Conservation (phyloP, 2,113 vertebrate genomes). For the Nothoprocta pentlandii region DNA sequence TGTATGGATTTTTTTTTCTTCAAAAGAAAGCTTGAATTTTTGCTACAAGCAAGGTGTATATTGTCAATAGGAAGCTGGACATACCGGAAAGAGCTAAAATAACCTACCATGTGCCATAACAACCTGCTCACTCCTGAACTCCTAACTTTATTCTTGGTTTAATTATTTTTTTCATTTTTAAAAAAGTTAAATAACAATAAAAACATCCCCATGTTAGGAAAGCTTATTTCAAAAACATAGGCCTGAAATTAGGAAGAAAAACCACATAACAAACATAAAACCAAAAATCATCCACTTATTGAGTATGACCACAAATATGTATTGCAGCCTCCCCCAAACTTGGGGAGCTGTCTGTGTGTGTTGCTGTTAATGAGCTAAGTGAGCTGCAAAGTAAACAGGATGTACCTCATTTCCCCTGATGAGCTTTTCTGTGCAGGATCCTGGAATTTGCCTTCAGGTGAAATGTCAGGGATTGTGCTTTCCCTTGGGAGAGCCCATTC, state of each 20-base stretch:
- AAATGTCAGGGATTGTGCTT: constrained; percentile 43
- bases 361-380: constrained; percentile 40
- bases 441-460: constrained; percentile 67
- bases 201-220: not conserved
- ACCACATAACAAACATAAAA: not conserved
- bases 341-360: not conserved
- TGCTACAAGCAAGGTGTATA: not conserved
- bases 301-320: not conserved
- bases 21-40: not conserved
- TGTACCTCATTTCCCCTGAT: constrained; percentile 66
- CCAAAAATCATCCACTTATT: fast-evolving
- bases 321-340: not conserved
- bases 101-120: not conserved
- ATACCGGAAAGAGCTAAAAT: not conserved
- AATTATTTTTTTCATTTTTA: not conserved
- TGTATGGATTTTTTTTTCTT: no score
- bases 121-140: not conserved
- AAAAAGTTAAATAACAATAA: not conserved
- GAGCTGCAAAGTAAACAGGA: constrained; percentile 65
- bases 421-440: constrained; percentile 37
- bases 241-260: not conserved
- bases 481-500: constrained; percentile 20
- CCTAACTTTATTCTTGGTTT: not conserved
- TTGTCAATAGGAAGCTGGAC: not conserved
- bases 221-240: not conserved